Base-by-base conservation (phyloP, 1,140 invertebrate genomes). In the Drosophila nebulosa region DNA sequence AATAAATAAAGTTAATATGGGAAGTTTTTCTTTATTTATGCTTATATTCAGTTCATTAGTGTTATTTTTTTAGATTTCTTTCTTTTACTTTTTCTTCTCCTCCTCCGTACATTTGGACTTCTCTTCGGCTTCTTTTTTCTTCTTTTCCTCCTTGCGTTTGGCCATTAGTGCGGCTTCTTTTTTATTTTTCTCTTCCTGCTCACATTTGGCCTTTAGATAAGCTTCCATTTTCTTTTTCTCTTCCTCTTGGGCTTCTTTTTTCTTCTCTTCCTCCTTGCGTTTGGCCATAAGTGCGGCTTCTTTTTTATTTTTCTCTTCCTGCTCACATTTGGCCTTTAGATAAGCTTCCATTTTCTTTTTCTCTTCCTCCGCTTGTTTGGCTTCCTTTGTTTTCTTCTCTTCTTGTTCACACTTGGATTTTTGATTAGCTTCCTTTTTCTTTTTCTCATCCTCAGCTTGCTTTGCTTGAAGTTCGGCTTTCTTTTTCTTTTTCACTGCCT, bases 51-150 rank as follows among this genome's bases (percentile, higher is more conserved):
- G 1, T 46, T 57, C 21, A 6, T 26, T 39, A 6, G 30, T 6
- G 1, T 4, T 14, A 35, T 27, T 36, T 16, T 26, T 63, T 27
- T 1, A 42, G 30, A 39, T 51, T n/a, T 35, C 9, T 21, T 14
- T 42, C 26, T 12, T 22, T n/a, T n/a, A n/a, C n/a, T n/a, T 50
- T n/a, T 62, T 62, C 6, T 72, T 56, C 0, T 51, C 26, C 16
- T 76, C 62, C 1, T 3, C 26, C 35, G 6, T 14, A 1, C 3
- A 18, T 22, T 64, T 27, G 10, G 30, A 5, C 0, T 51, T 39
- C 10, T 18, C 1, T 1, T 51, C n/a, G 1, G 12, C 16, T n/a
- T 55, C 14, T 0, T 60, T 30, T 24, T 14, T 12, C 14, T 63
- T 52, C 4, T 66, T 69, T 5, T 42, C 18, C 10, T 61, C 36